Evolutionary conservation across 2,113 vertebrate genomes (phyloP).

Genomic region (Agelaius phoeniceus): DNA sequence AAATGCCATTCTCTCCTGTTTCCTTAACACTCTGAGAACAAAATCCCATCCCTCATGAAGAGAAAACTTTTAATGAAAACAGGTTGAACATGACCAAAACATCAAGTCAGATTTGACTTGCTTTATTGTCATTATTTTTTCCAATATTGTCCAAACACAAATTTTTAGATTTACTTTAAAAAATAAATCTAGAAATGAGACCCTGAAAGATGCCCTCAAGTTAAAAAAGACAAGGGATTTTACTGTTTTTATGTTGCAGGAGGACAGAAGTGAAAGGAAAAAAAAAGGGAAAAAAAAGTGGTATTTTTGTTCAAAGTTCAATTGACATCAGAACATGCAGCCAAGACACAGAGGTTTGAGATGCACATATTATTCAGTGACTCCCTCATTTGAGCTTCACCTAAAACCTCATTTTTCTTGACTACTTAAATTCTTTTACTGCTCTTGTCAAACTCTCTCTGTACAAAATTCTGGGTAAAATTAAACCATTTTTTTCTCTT

Average conservation of each 20-base stretch:
- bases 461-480: background rate
- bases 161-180: background rate
- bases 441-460: background rate
- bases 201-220: accelerated
- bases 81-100: background rate
- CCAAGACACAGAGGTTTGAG: background rate
- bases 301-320: background rate
- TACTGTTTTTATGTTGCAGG: background rate
- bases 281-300: accelerated
- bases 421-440: background rate
- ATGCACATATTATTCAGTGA: background rate
- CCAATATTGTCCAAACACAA: background rate
- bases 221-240: background rate
- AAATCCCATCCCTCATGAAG: background rate
- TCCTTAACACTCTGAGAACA: background rate
- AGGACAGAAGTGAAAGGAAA: background rate
- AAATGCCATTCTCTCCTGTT: background rate
- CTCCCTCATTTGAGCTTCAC: background rate
- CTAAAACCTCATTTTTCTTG: background rate
- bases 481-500: accelerated
- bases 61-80: background rate
- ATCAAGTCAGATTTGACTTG: background rate
- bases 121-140: background rate
- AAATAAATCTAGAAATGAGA: background rate
- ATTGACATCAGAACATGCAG: background rate